Evolutionary conservation across 2,888 invertebrate genomes (phyloP).

Genomic region (Pterobdella sp.): DNA sequence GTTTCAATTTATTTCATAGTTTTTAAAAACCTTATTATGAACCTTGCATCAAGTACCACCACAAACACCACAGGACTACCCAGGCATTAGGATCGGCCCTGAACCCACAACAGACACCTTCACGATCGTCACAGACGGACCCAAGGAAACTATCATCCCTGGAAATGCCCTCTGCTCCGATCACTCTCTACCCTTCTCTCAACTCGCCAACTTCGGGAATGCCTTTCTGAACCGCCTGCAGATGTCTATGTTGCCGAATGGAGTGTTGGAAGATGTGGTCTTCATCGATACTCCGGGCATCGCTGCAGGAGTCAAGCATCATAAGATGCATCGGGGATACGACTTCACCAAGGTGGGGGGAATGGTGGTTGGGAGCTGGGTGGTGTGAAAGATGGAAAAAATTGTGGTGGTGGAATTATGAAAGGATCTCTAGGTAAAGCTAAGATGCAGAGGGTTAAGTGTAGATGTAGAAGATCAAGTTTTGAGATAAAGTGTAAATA

Average conservation of each 20-base stretch:
- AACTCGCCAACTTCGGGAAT: conserved; percentile 23
- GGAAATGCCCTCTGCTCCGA: conserved; percentile 24
- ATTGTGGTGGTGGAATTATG: too few relatives aligned
- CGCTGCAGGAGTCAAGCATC: conserved; percentile 16
- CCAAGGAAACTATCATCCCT: conserved; percentile 17
- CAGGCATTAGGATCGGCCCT: conserved; percentile 24
- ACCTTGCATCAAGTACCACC: neutral
- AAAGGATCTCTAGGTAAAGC: too few relatives aligned
- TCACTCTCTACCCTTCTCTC: conserved; percentile 16
- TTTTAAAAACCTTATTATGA: neutral
- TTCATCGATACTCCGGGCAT: conserved; percentile 25
- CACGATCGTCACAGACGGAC: conserved; percentile 21
- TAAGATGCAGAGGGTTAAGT: too few relatives aligned
- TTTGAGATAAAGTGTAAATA: too few relatives aligned
- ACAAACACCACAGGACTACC: conserved; percentile 12
- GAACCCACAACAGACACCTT: conserved; percentile 27
- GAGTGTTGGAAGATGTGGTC: conserved; percentile 21
- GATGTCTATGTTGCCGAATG: conserved; percentile 12
- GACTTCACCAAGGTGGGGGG: conserved; percentile 18
- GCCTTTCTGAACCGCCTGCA: conserved; percentile 27
- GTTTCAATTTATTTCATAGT: too few relatives aligned
- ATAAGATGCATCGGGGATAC: conserved; percentile 23
- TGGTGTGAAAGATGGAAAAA: neutral
- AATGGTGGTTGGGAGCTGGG: neutral
- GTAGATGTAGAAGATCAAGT: too few relatives aligned